phyloP scores from a whole-genome alignment of 2,113 vertebrate species.

The Trochalopteron elliotii region DNA sequence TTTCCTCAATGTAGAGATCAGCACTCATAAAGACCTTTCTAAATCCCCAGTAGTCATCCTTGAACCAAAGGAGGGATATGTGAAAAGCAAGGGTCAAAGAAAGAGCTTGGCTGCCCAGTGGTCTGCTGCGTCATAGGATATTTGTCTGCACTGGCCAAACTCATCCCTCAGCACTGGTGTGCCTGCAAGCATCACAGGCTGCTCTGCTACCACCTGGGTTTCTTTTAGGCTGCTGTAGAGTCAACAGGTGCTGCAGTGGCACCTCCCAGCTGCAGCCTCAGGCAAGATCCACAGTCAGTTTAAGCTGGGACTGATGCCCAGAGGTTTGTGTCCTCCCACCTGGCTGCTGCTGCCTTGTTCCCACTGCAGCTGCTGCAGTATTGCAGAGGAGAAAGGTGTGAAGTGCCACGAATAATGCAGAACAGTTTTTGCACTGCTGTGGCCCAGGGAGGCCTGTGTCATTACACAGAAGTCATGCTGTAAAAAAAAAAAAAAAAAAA shows the following conservation, averaged over 20 bases:
- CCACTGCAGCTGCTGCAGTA: neutral
- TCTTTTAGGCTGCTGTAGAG: neutral
- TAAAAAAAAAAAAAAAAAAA: neutral
- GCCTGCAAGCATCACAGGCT: neutral
- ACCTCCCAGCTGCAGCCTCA: neutral
- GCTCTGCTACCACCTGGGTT: neutral
- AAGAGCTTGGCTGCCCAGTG: neutral
- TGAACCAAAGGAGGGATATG: neutral
- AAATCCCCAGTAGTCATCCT: neutral
- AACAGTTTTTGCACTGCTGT: neutral
- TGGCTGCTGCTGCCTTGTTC: neutral
- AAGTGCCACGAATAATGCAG: neutral
- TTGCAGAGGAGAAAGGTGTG: neutral
- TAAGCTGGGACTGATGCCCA: neutral
- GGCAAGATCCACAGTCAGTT: neutral
- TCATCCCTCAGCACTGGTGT: neutral
- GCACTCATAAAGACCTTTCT: neutral
- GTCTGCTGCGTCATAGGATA: neutral
- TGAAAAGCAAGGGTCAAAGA: neutral
- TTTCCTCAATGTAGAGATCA: neutral
- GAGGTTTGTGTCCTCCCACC: neutral
- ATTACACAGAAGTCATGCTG: neutral
- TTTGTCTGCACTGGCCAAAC: neutral
- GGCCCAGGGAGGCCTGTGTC: neutral
- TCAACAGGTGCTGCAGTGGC: neutral